Base-by-base conservation (phyloP, 1,140 invertebrate genomes). In the Yoshiicerus persimilis region DNA sequence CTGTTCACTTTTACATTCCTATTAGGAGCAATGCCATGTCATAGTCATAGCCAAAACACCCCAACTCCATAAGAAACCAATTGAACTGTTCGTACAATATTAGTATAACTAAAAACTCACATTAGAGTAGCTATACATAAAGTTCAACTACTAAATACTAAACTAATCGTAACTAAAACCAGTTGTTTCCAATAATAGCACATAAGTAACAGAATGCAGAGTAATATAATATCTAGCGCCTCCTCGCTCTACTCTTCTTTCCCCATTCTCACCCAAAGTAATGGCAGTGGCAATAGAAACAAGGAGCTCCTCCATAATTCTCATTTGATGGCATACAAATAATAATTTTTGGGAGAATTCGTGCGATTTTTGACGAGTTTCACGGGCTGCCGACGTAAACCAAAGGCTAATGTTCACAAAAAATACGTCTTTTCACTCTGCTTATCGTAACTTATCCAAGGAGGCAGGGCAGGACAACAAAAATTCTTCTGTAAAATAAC, bases 321-420 rank as follows among this genome's bases (percentile, higher is more conserved):
- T 88, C 80, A 64, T 62, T 30, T 88, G 56, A 84, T 77, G 84
- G 84, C 56, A 62, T 86, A 88, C 62, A 88, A 88, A 88, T 88
- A 86, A 86, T 86, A 88, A 75, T 88, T 88, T 64, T 86, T 84
- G 83, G 86, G 41, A 47, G 47, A 56, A 88, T 86, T 88, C 84
- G 84, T 86, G 83, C 83, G 84, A 88, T 85, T 86, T 88, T 88
- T 88, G 87, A 86, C 84, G 84, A 85, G 83, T 85, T 77, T 88
- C 83, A 88, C 83, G 83, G 83, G 66, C 84, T 56, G 66, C 86
- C 86, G 86, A 87, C 86, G 86, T 87, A 66, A 87, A 87, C 86
- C 86, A 87, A 87, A 87, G 41, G 66, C n/a, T 87, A 87, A 87
- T 87, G 86, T 47, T 77, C 66, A 30, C 66, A 62, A 56, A 47